Percentiles rank a stretch among this genome's conserved stretches.
phyloP scores from a whole-genome alignment of 1,140 invertebrate genomes.

The Anastatus disparis region DNA sequence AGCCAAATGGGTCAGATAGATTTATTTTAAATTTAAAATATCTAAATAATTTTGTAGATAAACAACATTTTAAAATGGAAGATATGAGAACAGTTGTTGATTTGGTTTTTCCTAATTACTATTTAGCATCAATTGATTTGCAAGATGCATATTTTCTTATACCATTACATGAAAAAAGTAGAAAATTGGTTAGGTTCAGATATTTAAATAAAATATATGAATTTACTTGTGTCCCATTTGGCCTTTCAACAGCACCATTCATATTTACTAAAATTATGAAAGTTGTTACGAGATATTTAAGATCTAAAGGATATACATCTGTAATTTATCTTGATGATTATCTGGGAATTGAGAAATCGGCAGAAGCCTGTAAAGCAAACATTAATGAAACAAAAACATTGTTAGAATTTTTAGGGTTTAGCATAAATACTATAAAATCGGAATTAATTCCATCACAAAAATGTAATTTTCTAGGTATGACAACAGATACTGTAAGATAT shows the following conservation, averaged over 20 bases:
- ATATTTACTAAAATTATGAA: constrained; percentile 41
- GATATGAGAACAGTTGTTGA: constrained; percentile 13
- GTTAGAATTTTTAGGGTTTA: constrained; percentile 26
- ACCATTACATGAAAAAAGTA: constrained; percentile 6
- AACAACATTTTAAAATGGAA: no score
- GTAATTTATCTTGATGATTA: constrained; percentile 39
- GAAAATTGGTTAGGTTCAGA: constrained; percentile 27
- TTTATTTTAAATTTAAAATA: no score
- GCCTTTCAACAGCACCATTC: constrained; percentile 24
- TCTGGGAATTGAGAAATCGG: background rate
- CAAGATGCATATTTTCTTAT: no score
- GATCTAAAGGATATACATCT: constrained; percentile 14
- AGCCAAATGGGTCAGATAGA: background rate
- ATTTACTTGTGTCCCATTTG: constrained; percentile 33
- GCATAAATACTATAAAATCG: constrained; percentile 29
- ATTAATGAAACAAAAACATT: constrained; percentile 14
- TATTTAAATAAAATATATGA: constrained; percentile 29
- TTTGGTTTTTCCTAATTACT: constrained; percentile 13
- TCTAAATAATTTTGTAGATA: no score
- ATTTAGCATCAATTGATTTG: constrained; percentile 29
- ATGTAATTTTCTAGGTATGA: constrained; percentile 34
- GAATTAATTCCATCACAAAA: background rate
- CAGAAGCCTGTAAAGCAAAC: constrained; percentile 10
- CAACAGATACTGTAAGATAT: constrained; percentile 18
- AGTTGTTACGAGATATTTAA: constrained; percentile 13